Base-by-base conservation (phyloP, 2,797 vertebrate genomes). In the Clarias pachynema region DNA sequence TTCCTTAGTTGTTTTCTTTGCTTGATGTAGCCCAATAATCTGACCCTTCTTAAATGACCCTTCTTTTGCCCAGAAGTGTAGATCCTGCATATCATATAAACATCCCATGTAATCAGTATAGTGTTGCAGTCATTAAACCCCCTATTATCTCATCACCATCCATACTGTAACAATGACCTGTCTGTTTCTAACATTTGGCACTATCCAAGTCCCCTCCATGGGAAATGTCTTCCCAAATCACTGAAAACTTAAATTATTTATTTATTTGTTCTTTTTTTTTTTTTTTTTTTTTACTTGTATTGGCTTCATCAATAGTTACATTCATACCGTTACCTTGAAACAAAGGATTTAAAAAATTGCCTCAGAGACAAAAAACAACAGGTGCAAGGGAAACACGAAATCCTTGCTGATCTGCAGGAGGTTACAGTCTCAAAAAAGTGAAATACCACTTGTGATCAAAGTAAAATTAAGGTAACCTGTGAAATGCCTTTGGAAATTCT, bases 391-490 rank as follows among this genome's bases (percentile, higher is more conserved):
- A 87, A 49, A 57, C 4, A 60, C 26, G 62, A 24, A 66, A 31
- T 40, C 60, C 20, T 66, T 31, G 59, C 34, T 44, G 56, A 78
- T 81, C 75, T 69, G 53, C 44, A 26, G 81, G 79, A 63, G 82
- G 70, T 62, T 10, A 34, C 77, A 37, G n/a, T 44, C 37, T 34
- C n/a, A 1, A 4, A 53, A 84, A 70, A 75, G 70, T 79, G 88
- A 91, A 89, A 91, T 91, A 88, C 26, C 82, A 66, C 56, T 75
- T 49, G 24, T 34, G 84, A 87, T 85, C 73, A 93, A 91, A 94
- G 88, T 14, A 74, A 92, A 89, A 91, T 91, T 89, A 91, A 88
- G 87, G 87, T 91, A 12, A 90, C 85, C 87, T 86, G 88, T 84
- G 84, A 87, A 89, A 89, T 87, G 24, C 18, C 70, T 85, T 85